phyloP scores from a whole-genome alignment of 2,888 invertebrate genomes.

The Galeruca laticollis region DNA sequence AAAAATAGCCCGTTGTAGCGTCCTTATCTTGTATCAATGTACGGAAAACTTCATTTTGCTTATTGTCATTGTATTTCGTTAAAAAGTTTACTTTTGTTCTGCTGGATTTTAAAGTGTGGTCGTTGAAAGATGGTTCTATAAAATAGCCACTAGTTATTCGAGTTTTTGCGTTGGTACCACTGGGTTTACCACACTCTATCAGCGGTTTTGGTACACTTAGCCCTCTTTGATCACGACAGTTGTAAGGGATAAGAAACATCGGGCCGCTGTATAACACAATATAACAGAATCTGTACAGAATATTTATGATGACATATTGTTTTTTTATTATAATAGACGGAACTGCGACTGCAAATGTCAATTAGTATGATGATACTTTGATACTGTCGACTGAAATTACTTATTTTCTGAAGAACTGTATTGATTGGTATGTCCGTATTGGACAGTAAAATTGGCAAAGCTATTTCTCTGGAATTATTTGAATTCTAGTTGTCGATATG shows the following conservation, averaged over 20 bases:
- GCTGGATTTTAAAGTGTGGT: neutral
- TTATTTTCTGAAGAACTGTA: no score
- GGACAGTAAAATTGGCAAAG: no score
- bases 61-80: neutral
- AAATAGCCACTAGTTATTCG: constrained; percentile 41
- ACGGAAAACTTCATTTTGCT: neutral
- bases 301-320: constrained; percentile 24
- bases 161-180: constrained; percentile 35
- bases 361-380: no score
- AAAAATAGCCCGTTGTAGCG: no score
- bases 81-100: neutral
- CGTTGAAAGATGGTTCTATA: neutral
- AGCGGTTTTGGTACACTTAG: constrained; percentile 38
- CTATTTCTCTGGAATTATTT: no score
- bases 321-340: constrained; percentile 23
- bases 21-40: no score
- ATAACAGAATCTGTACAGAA: constrained; percentile 32
- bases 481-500: no score
- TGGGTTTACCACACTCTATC: constrained; percentile 46
- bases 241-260: constrained; percentile 38
- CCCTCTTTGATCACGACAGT: constrained; percentile 41
- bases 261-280: constrained; percentile 27
- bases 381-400: no score
- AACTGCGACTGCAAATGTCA: neutral
- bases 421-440: no score